These are phyloP conservation scores for Eptatretus burgeri DNA, from an alignment of 2,113 vertebrate genomes.

Conservation along the genomic window DNA sequence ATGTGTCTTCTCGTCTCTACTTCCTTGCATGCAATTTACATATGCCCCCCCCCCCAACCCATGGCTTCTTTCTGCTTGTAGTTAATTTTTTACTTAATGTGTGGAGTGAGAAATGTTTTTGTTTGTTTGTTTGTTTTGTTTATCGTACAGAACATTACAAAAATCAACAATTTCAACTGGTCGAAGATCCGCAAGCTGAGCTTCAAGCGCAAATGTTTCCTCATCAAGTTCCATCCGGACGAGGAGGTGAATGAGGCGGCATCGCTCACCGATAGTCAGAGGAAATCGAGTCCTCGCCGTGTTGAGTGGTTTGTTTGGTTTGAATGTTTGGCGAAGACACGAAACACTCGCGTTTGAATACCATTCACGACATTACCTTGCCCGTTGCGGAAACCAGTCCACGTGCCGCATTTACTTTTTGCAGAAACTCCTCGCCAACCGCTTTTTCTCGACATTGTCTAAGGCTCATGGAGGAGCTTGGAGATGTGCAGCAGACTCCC, in stretches of 20 bases:
- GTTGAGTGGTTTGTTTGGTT: background rate
- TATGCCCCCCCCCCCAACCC: no score
- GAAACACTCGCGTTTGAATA: no score
- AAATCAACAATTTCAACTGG: conserved; percentile 95
- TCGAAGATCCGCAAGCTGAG: conserved; percentile 88
- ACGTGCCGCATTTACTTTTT: no score
- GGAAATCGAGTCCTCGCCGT: background rate
- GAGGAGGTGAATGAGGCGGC: conserved; percentile 35
- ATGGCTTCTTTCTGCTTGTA: no score
- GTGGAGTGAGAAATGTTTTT: conserved; percentile 9
- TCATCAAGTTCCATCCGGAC: conserved; percentile 71
- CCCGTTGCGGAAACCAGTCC: no score
- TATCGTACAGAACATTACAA: conserved; percentile 40
- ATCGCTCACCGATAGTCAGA: background rate
- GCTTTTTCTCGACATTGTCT: no score
- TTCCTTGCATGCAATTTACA: no score
- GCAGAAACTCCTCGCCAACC: no score
- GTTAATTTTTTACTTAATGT: background rate
- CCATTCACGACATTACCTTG: no score
- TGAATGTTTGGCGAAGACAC: background rate
- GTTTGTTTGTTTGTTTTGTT: conserved; percentile 10
- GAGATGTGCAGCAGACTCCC: no score
- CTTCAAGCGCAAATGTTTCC: conserved; percentile 92
- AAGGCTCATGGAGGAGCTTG: no score
- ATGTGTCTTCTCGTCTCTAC: no score